A percentile compares a stretch with the other conserved stretches of the same genome.
Evolutionary conservation across 1,140 invertebrate genomes (phyloP).

Genomic region (Physella acuta): DNA sequence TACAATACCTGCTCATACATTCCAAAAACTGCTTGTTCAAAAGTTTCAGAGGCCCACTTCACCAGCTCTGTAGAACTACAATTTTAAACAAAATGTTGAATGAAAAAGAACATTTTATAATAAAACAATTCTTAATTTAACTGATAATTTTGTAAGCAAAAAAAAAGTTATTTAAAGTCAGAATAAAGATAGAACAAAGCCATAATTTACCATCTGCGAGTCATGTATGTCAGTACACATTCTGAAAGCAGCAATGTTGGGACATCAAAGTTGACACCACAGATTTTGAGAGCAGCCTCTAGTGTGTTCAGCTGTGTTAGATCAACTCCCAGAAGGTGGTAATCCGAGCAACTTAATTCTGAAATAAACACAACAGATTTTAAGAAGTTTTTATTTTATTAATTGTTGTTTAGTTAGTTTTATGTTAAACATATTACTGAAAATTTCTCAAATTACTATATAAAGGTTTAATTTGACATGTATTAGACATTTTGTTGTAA

Average conservation of each 20-base stretch:
- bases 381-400: too few species aligned
- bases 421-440: too few species aligned
- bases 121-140: neutral
- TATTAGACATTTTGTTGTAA: too few species aligned
- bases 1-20: slow-evolving; percentile 64
- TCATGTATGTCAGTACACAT: slow-evolving; percentile 63
- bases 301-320: slow-evolving; percentile 50
- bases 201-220: slow-evolving; percentile 39
- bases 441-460: too few species aligned
- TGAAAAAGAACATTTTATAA: neutral
- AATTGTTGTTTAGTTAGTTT: too few species aligned
- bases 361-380: too few species aligned
- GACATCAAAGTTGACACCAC: slow-evolving; percentile 47
- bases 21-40: slow-evolving; percentile 59
- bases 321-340: slow-evolving; percentile 53
- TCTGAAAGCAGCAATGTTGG: slow-evolving; percentile 63
- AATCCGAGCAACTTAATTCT: slow-evolving; percentile 45
- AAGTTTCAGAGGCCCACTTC: slow-evolving; percentile 56
- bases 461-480: too few species aligned
- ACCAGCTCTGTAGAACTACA: slow-evolving; percentile 60
- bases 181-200: slow-evolving; percentile 9
- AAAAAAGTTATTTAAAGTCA: neutral
- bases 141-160: neutral
- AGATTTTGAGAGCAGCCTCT: slow-evolving; percentile 43
- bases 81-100: slow-evolving; percentile 20